Conservation (phyloP, 64 coral and sea anemone species). For the Montipora cactus region DNA sequence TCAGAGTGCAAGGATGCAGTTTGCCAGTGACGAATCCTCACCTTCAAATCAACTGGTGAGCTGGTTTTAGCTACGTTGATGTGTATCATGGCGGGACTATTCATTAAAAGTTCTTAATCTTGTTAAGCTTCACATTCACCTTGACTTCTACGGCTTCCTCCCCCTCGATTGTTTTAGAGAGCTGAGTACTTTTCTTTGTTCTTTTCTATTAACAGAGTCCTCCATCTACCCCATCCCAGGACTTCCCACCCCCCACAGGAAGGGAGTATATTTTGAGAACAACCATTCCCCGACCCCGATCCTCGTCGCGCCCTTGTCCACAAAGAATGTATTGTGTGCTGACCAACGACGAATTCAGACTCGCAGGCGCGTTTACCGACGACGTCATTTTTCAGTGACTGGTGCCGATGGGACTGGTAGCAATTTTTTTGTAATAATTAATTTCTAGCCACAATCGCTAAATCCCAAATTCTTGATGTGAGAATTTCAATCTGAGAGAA, state of each 20-base stretch:
- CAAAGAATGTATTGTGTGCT: slow-evolving; percentile 98
- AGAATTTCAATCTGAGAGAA: background rate
- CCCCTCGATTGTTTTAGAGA: background rate
- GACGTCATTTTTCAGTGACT: slow-evolving; percentile 91
- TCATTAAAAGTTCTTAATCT: too few species aligned
- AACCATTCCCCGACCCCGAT: slow-evolving; percentile 66
- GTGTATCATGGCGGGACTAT: too few species aligned
- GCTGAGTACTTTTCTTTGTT: background rate
- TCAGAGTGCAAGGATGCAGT: slow-evolving; percentile 80
- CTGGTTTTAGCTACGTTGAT: background rate
- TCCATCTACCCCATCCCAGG: slow-evolving; percentile 48
- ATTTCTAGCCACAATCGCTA: background rate
- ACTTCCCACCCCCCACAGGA: slow-evolving; percentile 91
- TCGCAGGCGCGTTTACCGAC: slow-evolving; percentile 95
- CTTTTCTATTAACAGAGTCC: slow-evolving; percentile 20
- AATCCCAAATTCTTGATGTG: too few species aligned
- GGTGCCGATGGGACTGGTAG: background rate
- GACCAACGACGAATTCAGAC: slow-evolving; percentile 87
- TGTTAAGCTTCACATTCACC: background rate
- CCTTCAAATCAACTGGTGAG: slow-evolving; percentile 20
- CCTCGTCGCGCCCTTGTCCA: slow-evolving; percentile 86
- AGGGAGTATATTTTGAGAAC: slow-evolving; percentile 95
- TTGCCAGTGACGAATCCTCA: slow-evolving; percentile 5
- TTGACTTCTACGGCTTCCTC: background rate
- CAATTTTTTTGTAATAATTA: background rate